Percentiles rank a stretch among this genome's conserved stretches.
These are phyloP conservation scores for Zoanthus solanderi DNA, from an alignment of 92 coral and sea anemone genomes.

Conservation along the genomic window DNA sequence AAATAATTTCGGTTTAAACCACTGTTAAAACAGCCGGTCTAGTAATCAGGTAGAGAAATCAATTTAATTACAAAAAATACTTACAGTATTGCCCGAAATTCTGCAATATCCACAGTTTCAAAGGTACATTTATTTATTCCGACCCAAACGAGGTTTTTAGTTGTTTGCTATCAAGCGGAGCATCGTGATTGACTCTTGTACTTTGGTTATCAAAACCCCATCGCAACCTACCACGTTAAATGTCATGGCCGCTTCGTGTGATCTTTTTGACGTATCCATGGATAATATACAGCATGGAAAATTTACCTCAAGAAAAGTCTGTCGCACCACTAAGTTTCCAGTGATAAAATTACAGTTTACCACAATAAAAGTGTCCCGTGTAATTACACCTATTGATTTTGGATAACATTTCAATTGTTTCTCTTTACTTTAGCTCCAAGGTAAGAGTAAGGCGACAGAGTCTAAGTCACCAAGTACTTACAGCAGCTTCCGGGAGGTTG, in stretches of 20 bases:
- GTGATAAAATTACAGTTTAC: neutral
- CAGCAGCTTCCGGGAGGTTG: slow-evolving; percentile 27
- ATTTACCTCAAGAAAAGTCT: neutral
- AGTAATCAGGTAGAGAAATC: no score
- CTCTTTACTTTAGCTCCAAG: neutral
- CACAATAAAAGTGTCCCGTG: no score
- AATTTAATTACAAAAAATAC: no score
- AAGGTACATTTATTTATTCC: no score
- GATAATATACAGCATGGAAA: slow-evolving; percentile 9
- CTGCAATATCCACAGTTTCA: no score
- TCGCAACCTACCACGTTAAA: neutral
- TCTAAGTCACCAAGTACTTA: neutral
- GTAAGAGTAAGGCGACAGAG: neutral
- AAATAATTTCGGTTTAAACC: no score
- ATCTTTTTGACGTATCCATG: slow-evolving; percentile 28
- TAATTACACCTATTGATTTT: no score
- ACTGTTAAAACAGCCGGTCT: no score
- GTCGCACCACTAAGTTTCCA: neutral
- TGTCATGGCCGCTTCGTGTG: slow-evolving; percentile 1
- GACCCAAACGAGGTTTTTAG: no score
- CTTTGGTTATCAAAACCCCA: neutral
- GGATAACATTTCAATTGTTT: neutral
- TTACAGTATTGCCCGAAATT: no score
- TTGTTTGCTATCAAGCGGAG: slow-evolving; percentile 1
- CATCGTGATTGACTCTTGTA: slow-evolving; percentile 9